Conservation (phyloP, 92 coral and sea anemone genomes). For the Paragorgia papillata region DNA sequence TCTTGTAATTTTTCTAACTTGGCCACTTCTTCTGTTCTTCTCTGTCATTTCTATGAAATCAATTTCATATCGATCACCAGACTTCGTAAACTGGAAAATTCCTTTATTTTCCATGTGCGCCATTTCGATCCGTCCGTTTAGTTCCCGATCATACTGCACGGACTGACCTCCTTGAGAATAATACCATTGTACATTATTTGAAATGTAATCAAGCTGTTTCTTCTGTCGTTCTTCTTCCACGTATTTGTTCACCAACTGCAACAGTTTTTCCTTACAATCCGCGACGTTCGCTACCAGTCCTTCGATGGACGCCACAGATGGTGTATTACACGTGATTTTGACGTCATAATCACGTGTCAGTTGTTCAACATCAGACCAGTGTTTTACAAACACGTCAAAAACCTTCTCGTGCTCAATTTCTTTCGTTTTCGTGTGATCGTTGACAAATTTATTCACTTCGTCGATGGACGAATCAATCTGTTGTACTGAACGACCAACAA, state of each 20-base stretch:
- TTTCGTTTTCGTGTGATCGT: neutral
- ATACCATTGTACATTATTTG: conserved; percentile 34
- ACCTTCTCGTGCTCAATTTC: neutral
- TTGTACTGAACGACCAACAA: neutral
- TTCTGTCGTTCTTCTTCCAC: conserved; percentile 22
- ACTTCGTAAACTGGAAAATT: too few species aligned
- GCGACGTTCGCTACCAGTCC: conserved; percentile 51
- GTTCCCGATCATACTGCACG: too few species aligned
- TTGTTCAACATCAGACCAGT: neutral
- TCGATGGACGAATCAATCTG: neutral
- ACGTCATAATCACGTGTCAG: neutral
- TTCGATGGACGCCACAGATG: conserved; percentile 39
- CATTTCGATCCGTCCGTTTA: too few species aligned
- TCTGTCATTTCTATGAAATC: too few species aligned
- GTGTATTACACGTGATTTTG: conserved; percentile 44
- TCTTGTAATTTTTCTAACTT: too few species aligned
- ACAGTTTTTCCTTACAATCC: conserved; percentile 5
- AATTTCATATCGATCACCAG: too few species aligned
- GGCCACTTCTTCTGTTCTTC: too few species aligned
- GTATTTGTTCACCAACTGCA: neutral
- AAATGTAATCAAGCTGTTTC: conserved; percentile 6
- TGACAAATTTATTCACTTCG: neutral
- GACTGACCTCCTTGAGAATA: conserved; percentile 1
- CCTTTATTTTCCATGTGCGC: too few species aligned
- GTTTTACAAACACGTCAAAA: neutral